A percentile compares a stretch with the other conserved stretches of the same genome.
Evolutionary conservation across 1,140 invertebrate species (phyloP).

Genomic region (Micrasema longulum): DNA sequence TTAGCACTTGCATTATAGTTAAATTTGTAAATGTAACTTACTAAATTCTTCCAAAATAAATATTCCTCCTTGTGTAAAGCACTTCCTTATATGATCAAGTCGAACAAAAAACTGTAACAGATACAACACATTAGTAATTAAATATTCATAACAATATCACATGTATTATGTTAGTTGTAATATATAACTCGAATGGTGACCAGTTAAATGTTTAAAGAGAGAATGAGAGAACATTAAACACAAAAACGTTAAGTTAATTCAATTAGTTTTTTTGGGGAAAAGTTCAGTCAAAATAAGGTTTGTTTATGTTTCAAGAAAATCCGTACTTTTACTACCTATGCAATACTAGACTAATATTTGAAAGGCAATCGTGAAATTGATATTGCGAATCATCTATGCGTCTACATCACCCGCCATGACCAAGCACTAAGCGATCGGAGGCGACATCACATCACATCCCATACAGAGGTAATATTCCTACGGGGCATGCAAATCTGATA

Average conservation of each 20-base stretch:
- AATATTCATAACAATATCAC: not conserved
- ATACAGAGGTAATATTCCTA: no score
- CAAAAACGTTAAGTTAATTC: not conserved
- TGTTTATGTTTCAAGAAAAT: no score
- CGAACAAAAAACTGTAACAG: conserved; percentile 98
- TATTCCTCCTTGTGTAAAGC: conserved; percentile 98
- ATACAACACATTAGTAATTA: conserved; percentile 25
- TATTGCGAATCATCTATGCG: conserved; percentile 1
- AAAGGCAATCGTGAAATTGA: not conserved
- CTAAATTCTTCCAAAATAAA: conserved; percentile 99
- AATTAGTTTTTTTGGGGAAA: not conserved
- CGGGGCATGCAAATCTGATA: no score
- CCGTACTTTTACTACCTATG: no score
- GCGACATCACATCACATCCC: no score
- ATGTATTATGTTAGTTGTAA: no score
- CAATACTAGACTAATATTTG: no score
- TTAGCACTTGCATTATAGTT: no score
- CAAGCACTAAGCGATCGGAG: no score
- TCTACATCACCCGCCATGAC: not conserved
- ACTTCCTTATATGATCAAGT: conserved; percentile 98
- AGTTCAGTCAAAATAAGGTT: not conserved
- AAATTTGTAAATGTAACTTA: no score
- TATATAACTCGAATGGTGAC: no score
- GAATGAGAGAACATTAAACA: not conserved
- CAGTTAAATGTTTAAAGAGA: no score